These are phyloP conservation scores for Anabacerthia variegaticeps DNA, from an alignment of 2,797 vertebrate genomes.

Conservation along the genomic window DNA sequence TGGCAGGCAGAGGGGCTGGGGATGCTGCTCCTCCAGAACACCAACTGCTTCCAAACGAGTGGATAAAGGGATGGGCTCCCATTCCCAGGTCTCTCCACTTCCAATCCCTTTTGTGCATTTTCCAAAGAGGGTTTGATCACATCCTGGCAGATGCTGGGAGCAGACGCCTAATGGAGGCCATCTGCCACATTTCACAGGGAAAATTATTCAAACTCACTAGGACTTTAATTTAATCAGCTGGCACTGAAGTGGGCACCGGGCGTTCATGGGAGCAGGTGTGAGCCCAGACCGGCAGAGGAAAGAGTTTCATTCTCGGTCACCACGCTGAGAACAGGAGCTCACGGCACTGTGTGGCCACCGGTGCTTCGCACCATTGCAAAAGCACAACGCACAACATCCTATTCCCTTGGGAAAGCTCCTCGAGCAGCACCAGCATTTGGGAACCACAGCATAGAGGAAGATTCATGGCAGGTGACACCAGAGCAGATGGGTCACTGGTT, in stretches of 20 bases:
- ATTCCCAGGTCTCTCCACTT: constrained; percentile 20
- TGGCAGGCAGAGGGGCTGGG: fast-evolving
- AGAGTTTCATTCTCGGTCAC: neutral
- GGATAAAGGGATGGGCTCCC: neutral
- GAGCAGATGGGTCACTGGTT: fast-evolving
- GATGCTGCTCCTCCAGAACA: neutral
- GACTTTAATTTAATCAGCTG: constrained; percentile 58
- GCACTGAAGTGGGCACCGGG: constrained; percentile 49
- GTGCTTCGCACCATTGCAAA: fast-evolving
- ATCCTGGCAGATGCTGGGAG: constrained; percentile 62
- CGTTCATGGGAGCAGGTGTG: constrained; percentile 33
- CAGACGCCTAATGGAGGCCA: constrained; percentile 64
- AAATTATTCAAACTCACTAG: constrained; percentile 41
- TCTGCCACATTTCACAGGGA: constrained; percentile 63
- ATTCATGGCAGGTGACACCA: fast-evolving
- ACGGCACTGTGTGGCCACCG: fast-evolving
- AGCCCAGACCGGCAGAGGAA: neutral
- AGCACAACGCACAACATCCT: fast-evolving
- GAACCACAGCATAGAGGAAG: fast-evolving
- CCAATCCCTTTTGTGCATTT: constrained; percentile 37
- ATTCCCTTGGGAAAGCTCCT: neutral
- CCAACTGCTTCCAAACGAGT: neutral
- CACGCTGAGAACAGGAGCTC: fast-evolving
- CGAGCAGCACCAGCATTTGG: fast-evolving
- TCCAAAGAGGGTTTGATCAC: constrained; percentile 49